phyloP scores from a whole-genome alignment of 2,888 invertebrate species.

The Clunio marinus region DNA sequence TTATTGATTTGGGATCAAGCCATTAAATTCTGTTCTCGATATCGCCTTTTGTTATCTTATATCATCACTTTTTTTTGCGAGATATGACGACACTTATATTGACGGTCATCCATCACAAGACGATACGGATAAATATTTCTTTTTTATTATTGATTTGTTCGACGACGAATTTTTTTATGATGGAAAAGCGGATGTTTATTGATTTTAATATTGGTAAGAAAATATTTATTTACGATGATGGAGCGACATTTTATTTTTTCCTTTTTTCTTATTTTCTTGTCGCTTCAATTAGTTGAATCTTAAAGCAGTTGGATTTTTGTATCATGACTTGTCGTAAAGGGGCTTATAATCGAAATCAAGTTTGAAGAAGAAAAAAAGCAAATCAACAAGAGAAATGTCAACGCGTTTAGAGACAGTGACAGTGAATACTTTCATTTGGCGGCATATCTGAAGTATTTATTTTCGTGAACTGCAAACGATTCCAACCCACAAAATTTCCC shows the following conservation, averaged over 20 bases:
- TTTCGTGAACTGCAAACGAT: background rate
- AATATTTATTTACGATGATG: conserved; percentile 7
- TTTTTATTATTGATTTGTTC: conserved; percentile 1
- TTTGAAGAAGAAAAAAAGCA: no score
- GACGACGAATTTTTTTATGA: background rate
- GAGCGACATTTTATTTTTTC: no score
- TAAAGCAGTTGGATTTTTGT: background rate
- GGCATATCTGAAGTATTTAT: background rate
- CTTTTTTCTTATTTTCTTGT: background rate
- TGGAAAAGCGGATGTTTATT: background rate
- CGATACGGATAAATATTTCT: background rate
- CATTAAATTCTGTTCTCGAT: no score
- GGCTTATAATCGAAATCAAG: background rate
- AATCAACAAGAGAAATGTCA: background rate
- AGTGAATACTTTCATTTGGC: background rate
- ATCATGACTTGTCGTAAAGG: background rate
- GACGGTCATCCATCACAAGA: conserved; percentile 15
- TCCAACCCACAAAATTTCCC: background rate
- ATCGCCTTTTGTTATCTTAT: background rate
- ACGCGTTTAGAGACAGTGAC: background rate
- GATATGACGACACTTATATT: background rate
- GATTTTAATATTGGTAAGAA: background rate
- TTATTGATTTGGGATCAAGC: conserved; percentile 37
- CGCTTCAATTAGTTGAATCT: background rate
- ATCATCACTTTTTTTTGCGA: conserved; percentile 13